Base-by-base conservation (phyloP, 2,888 invertebrate genomes). In the Pomacea canaliculata region DNA sequence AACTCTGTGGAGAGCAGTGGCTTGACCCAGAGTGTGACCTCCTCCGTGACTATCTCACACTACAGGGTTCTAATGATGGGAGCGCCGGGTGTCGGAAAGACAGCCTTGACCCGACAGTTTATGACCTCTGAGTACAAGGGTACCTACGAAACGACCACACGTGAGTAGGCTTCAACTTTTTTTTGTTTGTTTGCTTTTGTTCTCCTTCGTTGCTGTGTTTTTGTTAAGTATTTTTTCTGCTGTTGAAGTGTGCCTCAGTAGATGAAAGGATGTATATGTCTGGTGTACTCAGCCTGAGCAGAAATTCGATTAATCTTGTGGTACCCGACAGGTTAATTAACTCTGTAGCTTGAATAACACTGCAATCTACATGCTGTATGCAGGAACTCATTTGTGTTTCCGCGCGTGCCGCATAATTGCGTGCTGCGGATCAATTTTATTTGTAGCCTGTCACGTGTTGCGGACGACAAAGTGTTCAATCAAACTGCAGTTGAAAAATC, bases 111-210 rank as follows among this genome's bases (percentile, higher is more conserved):
- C 18, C 93, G 93, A 80, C 94, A 94, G 90, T 94, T 94, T 89
- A 94, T 94, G 86, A 94, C 94, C 77, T 94, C 94, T 79, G 94
- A 94, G 88, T 94, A 94, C 87, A 93, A 94, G 86, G 94, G 94
- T 10, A 78, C 78, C 5, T 80, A 78, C 69, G 79, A 80, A 46
- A 70, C 67, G n/a, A 74, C 27, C 46, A 78, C 78, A 60, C 78
- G 78, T 80, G 70, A 71, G 78, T 77, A 63, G 56, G 5, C 37
- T 37, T 37, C 37, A 37, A 5, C 37, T 37, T 37, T 12, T 27
- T 3, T 56, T 60, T n/a, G 37, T 10, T 71, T 56, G 37, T 18
- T 71, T 48, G 37, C 48, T 51, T 19, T 12, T 48, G n/a, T 19
- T 27, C 13, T 23, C 9, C 18, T 23, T 7, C 12, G 23, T 23